Conservation (phyloP, 1,140 invertebrate genomes). For the Diabrotica virgifera region DNA sequence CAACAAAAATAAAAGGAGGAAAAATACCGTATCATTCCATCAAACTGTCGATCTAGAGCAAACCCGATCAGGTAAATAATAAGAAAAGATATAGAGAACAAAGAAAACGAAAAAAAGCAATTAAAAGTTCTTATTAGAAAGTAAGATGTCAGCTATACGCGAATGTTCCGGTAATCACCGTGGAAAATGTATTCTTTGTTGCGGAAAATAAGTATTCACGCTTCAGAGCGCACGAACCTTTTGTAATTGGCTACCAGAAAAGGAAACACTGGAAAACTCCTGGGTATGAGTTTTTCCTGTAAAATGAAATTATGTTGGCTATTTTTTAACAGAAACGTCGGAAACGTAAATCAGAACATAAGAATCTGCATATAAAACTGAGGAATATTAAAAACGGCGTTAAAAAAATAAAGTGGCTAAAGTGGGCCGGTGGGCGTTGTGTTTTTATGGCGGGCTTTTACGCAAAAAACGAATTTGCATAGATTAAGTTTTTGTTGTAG, state of each 20-base stretch:
- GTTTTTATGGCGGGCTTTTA: no score
- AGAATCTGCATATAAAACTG: conserved; percentile 1
- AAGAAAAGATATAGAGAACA: not conserved
- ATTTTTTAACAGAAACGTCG: not conserved
- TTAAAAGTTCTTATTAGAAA: conserved; percentile 3
- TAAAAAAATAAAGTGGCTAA: no score
- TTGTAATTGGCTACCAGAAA: conserved; percentile 15
- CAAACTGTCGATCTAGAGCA: no score
- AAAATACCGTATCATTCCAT: no score
- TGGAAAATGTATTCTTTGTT: conserved; percentile 18
- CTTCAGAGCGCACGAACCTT: conserved; percentile 15
- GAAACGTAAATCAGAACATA: not conserved
- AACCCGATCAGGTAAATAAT: no score
- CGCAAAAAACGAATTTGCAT: no score
- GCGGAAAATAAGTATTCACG: conserved; percentile 19
- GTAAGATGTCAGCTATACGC: not conserved
- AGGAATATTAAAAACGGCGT: not conserved
- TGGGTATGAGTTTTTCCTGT: not conserved
- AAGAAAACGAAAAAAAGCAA: not conserved
- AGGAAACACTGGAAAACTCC: conserved; percentile 10
- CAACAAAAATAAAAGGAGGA: no score
- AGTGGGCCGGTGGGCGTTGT: no score
- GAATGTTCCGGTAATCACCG: conserved; percentile 12
- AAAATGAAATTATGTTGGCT: conserved; percentile 9
- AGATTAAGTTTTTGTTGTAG: no score